Conservation (phyloP, 92 coral and sea anemone genomes). For the Porites divaricata region DNA sequence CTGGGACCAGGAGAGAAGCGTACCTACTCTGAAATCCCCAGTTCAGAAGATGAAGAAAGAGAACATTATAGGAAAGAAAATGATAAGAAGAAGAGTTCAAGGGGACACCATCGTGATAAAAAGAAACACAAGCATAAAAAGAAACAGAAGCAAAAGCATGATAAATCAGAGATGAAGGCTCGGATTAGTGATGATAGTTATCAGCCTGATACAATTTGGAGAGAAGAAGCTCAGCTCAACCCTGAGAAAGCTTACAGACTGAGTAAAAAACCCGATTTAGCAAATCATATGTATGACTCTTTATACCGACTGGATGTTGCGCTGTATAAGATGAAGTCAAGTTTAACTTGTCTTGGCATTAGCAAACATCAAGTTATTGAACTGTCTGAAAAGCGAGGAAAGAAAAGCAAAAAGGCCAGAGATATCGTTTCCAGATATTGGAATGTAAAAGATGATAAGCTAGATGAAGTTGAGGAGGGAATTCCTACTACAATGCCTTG, state of each 20-base stretch:
- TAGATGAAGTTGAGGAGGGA: neutral
- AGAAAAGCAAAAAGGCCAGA: conserved; percentile 49
- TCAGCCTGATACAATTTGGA: conserved; percentile 93
- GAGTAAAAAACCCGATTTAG: conserved; percentile 83
- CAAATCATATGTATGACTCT: conserved; percentile 81
- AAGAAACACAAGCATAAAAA: conserved; percentile 80
- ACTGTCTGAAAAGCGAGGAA: conserved; percentile 61
- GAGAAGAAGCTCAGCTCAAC: conserved; percentile 83
- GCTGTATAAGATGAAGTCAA: conserved; percentile 71
- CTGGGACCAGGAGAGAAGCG: conserved; percentile 16
- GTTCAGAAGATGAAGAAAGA: conserved; percentile 49
- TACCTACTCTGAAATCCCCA: conserved; percentile 2
- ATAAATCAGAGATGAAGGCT: conserved; percentile 20
- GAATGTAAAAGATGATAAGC: conserved; percentile 43
- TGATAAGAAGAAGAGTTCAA: conserved; percentile 24
- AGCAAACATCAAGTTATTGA: conserved; percentile 61
- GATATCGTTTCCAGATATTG: conserved; percentile 45
- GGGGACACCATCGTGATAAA: conserved; percentile 60
- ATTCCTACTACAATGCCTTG: neutral
- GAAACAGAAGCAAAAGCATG: conserved; percentile 50
- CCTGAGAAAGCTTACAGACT: conserved; percentile 86
- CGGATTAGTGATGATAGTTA: conserved; percentile 33
- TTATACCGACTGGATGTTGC: conserved; percentile 93
- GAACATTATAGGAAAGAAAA: conserved; percentile 31
- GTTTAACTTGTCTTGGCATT: conserved; percentile 78